A percentile compares a stretch with the other conserved stretches of the same genome.
Conservation (phyloP, 2,113 vertebrate genomes). For the Sakesphorus luctuosus region DNA sequence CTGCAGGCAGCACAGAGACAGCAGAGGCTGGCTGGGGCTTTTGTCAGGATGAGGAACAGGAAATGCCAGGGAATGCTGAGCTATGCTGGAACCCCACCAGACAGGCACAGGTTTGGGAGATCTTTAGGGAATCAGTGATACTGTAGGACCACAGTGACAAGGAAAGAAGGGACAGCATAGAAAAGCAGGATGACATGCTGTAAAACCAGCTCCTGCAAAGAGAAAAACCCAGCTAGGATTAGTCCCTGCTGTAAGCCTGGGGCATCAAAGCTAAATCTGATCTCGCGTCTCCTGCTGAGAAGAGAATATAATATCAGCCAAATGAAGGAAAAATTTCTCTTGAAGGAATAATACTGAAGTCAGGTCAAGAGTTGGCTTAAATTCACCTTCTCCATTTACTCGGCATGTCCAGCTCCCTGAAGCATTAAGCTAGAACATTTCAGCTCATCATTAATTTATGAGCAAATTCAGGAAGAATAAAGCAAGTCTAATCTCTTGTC, state of each 20-base stretch:
- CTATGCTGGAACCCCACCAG: not conserved
- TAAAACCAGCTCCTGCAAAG: not conserved
- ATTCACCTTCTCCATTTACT: slow-evolving; percentile 37
- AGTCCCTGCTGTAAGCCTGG: not conserved
- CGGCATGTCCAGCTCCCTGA: not conserved
- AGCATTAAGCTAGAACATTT: not conserved
- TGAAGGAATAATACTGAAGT: not conserved
- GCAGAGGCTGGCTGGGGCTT: not conserved
- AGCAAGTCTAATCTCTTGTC: not conserved
- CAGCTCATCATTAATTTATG: slow-evolving; percentile 32
- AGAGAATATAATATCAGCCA: not conserved
- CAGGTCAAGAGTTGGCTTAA: not conserved
- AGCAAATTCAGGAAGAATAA: slow-evolving; percentile 14
- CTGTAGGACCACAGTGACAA: not conserved
- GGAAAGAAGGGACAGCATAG: not conserved
- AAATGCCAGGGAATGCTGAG: not conserved
- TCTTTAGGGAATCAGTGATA: not conserved
- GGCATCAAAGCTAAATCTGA: not conserved
- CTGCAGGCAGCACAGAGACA: not conserved
- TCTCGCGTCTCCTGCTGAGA: not conserved
- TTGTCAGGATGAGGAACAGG: not conserved
- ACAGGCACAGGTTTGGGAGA: not conserved
- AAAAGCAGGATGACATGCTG: not conserved
- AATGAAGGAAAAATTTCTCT: not conserved
- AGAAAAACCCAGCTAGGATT: not conserved